These are phyloP conservation scores for Zaprionus vittiger DNA, from an alignment of 1,140 invertebrate genomes.

Conservation along the genomic window DNA sequence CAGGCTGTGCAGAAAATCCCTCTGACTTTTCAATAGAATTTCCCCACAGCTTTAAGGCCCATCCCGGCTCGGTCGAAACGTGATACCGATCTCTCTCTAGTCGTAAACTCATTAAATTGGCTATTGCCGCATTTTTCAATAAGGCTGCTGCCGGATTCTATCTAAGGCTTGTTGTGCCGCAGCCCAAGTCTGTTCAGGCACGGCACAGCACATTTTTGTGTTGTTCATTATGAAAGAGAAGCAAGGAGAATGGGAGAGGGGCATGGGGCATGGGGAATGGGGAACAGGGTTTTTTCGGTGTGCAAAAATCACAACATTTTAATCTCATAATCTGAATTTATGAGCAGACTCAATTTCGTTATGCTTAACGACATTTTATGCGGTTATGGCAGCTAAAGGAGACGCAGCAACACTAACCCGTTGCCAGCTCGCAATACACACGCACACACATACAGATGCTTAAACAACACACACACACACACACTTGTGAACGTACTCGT, in stretches of 20 bases:
- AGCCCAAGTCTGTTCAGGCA: not conserved
- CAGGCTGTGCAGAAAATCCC: not conserved
- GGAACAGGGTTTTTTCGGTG: slow-evolving; percentile 15
- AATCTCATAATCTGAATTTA: slow-evolving; percentile 83
- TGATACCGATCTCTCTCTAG: slow-evolving; percentile 2
- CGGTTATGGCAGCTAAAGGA: slow-evolving; percentile 69
- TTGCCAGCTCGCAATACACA: slow-evolving; percentile 6
- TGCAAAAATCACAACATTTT: slow-evolving; percentile 82
- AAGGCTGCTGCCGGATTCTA: slow-evolving; percentile 19
- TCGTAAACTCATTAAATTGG: slow-evolving; percentile 52
- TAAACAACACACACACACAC: slow-evolving; percentile 13
- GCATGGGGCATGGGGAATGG: not conserved
- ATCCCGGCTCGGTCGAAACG: not conserved
- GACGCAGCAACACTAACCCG: slow-evolving; percentile 37
- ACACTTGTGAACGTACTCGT: slow-evolving; percentile 9
- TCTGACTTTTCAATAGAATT: slow-evolving; percentile 27
- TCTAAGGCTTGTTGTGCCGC: not conserved
- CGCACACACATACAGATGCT: too few species aligned
- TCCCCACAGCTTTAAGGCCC: slow-evolving; percentile 31
- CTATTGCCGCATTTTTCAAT: slow-evolving; percentile 60
- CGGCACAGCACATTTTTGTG: slow-evolving; percentile 23
- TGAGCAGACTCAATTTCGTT: slow-evolving; percentile 82
- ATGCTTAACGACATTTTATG: slow-evolving; percentile 83
- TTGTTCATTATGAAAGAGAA: slow-evolving; percentile 57
- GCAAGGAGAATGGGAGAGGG: not conserved